A percentile compares a stretch with the other conserved stretches of the same genome.
Conservation (phyloP, 2,113 vertebrate genomes). For the Podiceps cristatus region DNA sequence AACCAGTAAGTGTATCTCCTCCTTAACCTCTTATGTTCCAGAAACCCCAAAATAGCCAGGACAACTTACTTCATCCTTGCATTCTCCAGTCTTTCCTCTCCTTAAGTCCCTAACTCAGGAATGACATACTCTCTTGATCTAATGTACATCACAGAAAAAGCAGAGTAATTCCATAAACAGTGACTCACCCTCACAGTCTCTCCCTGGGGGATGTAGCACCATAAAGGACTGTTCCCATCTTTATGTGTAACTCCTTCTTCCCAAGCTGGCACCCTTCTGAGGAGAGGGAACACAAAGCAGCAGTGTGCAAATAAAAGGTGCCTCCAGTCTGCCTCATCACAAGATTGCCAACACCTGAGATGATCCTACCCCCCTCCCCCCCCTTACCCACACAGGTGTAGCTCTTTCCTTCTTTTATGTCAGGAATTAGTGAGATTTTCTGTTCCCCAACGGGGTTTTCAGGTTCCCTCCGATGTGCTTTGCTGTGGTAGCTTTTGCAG, state of each 20-base stretch:
- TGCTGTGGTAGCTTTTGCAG: neutral
- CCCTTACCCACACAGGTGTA: neutral
- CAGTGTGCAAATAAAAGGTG: accelerated
- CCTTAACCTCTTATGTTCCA: neutral
- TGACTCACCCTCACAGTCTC: neutral
- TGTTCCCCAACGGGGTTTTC: neutral
- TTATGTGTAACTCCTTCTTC: accelerated
- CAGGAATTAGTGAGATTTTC: neutral
- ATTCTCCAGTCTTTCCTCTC: neutral
- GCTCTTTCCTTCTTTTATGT: neutral
- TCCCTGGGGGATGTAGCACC: accelerated
- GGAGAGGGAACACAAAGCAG: accelerated
- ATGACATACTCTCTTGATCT: neutral
- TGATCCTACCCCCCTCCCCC: too few species aligned
- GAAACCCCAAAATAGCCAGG: neutral
- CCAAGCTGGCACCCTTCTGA: accelerated
- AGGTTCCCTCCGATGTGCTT: neutral
- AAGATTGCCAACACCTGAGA: neutral
- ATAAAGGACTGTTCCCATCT: neutral
- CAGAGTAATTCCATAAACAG: neutral
- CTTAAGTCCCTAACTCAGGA: neutral
- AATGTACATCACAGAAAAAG: neutral
- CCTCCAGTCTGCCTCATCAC: neutral
- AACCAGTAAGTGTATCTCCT: neutral
- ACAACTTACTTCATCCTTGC: neutral